Evolutionary conservation across 2,797 vertebrate genomes (phyloP).

Genomic region (Helostoma temminkii): DNA sequence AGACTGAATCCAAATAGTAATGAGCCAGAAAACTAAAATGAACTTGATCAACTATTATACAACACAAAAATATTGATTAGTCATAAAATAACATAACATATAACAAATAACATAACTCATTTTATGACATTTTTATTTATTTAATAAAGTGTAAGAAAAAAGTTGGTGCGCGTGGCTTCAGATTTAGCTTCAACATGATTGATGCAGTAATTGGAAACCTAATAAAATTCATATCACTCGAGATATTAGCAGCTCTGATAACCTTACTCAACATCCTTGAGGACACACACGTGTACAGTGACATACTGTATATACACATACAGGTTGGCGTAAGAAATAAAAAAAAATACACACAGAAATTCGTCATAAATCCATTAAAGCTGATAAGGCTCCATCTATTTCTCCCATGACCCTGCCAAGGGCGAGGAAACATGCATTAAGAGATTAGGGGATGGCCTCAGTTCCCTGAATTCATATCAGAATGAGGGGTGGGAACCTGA

Average conservation of each 20-base stretch:
- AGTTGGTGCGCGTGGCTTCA: slow-evolving; percentile 14
- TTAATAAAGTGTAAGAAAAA: too few species aligned
- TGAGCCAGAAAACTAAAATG: too few species aligned
- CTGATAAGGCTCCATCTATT: slow-evolving; percentile 84
- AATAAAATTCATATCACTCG: slow-evolving; percentile 44
- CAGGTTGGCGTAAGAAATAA: slow-evolving; percentile 13
- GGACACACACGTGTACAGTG: slow-evolving; percentile 42
- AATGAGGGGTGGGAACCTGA: slow-evolving; percentile 65
- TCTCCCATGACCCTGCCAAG: slow-evolving; percentile 81
- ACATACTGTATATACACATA: slow-evolving; percentile 29
- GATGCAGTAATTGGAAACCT: slow-evolving; percentile 71
- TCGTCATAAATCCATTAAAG: slow-evolving; percentile 83
- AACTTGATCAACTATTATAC: too few species aligned
- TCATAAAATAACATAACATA: background rate
- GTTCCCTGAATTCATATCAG: slow-evolving; percentile 77
- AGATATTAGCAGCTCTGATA: slow-evolving; percentile 59
- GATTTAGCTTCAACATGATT: slow-evolving; percentile 59
- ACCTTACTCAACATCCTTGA: slow-evolving; percentile 59
- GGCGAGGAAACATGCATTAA: slow-evolving; percentile 83
- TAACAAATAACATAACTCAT: too few species aligned
- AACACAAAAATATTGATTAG: too few species aligned
- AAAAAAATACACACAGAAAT: slow-evolving; percentile 59
- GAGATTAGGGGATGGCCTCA: slow-evolving; percentile 81
- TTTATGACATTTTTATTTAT: too few species aligned
- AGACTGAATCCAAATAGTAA: too few species aligned